A percentile compares a stretch with the other conserved stretches of the same genome.
Evolutionary conservation across 2,888 invertebrate genomes (phyloP).

Genomic region (Epirrhoe tristata): DNA sequence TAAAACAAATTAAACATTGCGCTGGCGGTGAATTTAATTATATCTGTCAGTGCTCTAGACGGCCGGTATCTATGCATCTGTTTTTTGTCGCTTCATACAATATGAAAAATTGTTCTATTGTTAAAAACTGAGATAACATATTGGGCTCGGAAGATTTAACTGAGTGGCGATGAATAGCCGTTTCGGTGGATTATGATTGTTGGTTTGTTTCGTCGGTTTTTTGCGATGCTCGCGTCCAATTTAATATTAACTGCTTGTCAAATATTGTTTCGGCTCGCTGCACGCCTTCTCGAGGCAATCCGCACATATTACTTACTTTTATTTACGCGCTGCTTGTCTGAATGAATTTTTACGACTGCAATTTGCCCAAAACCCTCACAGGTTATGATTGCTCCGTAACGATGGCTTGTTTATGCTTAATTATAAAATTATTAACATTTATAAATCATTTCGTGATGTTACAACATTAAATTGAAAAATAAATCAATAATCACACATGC

Average conservation of each 20-base stretch:
- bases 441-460: constrained; percentile 27
- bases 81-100: constrained; percentile 65
- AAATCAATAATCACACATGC: constrained; percentile 1
- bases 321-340: constrained; percentile 64
- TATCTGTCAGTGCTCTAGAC: constrained; percentile 60
- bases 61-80: constrained; percentile 65
- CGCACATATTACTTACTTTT: constrained; percentile 67
- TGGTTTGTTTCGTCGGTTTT: constrained; percentile 59
- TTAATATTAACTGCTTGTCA: constrained; percentile 78
- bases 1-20: constrained; percentile 73
- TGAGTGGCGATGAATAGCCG: constrained; percentile 71
- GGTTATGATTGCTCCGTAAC: constrained; percentile 60
- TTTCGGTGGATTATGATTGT: constrained; percentile 65
- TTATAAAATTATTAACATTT: constrained; percentile 48
- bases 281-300: constrained; percentile 62
- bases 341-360: constrained; percentile 65
- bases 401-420: constrained; percentile 45
- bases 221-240: constrained; percentile 70
- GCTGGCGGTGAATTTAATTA: constrained; percentile 74
- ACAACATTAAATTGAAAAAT: constrained; percentile 14
- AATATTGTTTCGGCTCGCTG: constrained; percentile 67
- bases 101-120: constrained; percentile 74
- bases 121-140: constrained; percentile 71
- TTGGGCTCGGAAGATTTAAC: constrained; percentile 69
- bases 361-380: constrained; percentile 58